phyloP scores from a whole-genome alignment of 2,113 vertebrate species.

The Sorex fumeus region DNA sequence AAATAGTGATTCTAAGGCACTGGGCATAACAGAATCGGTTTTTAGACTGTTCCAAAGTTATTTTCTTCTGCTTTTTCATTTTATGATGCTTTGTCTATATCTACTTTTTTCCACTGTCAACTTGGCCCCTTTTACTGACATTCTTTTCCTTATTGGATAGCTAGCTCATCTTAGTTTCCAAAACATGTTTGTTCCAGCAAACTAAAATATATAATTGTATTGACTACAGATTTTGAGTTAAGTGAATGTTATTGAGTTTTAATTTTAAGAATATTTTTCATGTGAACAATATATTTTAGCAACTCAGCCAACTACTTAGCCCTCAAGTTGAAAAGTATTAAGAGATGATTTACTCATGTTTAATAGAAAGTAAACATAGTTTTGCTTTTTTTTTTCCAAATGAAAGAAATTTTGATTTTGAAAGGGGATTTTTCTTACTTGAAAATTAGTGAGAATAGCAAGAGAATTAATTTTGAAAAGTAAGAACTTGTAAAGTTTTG shows the following conservation, averaged over 20 bases:
- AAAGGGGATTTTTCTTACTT: constrained; percentile 7
- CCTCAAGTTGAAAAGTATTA: background rate
- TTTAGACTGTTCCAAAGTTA: background rate
- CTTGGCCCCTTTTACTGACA: background rate
- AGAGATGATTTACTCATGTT: background rate
- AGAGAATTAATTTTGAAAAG: background rate
- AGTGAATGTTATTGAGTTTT: background rate
- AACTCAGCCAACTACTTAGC: background rate
- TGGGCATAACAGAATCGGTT: background rate
- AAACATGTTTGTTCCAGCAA: constrained; percentile 18
- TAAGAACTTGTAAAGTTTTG: background rate
- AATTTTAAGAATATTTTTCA: constrained; percentile 12
- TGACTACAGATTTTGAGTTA: constrained; percentile 49
- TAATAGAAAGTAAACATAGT: background rate
- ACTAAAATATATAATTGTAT: constrained; percentile 41
- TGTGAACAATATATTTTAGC: background rate
- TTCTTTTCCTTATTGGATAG: background rate
- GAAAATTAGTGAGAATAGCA: background rate
- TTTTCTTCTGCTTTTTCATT: background rate
- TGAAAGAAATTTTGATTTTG: constrained; percentile 22
- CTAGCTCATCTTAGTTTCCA: constrained; percentile 18
- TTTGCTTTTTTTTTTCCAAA: background rate
- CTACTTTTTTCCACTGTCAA: background rate
- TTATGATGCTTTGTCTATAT: background rate
- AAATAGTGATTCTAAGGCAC: background rate